phyloP scores from a whole-genome alignment of 2,113 vertebrate species.

The Pangasianodon gigas region DNA sequence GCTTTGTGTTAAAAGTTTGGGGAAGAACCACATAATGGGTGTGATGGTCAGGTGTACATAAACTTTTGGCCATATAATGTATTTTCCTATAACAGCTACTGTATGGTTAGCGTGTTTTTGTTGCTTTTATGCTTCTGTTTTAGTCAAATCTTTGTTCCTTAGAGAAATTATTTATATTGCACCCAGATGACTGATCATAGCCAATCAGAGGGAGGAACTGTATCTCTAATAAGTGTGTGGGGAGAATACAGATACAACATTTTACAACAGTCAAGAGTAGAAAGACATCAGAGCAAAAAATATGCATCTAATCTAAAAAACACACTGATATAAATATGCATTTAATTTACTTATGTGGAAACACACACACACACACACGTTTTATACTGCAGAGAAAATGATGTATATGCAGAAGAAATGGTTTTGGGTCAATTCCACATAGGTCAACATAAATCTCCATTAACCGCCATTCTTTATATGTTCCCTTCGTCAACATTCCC shows the following conservation, averaged over 20 bases:
- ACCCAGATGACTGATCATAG: too few relatives aligned
- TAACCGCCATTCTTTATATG: background rate
- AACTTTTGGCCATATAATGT: too few relatives aligned
- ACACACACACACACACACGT: background rate
- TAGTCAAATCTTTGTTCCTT: background rate
- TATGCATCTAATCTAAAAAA: background rate
- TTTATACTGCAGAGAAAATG: background rate
- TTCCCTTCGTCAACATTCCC: background rate
- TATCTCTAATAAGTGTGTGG: background rate
- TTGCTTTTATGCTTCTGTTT: too few relatives aligned
- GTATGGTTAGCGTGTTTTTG: too few relatives aligned
- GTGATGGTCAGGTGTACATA: too few relatives aligned
- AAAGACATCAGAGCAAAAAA: background rate
- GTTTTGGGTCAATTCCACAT: background rate
- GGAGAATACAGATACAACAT: too few relatives aligned
- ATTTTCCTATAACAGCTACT: too few relatives aligned
- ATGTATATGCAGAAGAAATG: background rate
- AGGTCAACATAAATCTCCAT: constrained; percentile 26
- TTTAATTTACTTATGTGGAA: background rate
- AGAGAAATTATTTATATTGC: too few relatives aligned
- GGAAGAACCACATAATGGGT: too few relatives aligned
- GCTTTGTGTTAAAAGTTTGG: too few relatives aligned
- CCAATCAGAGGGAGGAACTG: background rate
- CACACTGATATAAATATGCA: background rate
- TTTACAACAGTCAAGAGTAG: too few relatives aligned